Conservation (phyloP, 1,140 invertebrate genomes). For the Orius laevigatus region DNA sequence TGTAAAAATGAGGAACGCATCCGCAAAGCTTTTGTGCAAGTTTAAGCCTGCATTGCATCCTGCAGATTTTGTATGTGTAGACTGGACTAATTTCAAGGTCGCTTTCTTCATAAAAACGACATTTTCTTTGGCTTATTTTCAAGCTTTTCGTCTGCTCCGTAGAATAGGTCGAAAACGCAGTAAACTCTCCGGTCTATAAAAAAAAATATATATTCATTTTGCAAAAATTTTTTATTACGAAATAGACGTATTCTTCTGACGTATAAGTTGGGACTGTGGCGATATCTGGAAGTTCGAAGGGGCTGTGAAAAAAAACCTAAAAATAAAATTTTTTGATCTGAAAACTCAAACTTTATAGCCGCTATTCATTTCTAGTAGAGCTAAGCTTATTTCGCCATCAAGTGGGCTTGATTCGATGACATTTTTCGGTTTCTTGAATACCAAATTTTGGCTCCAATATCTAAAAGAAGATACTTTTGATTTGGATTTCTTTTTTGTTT, state of each 20-base stretch:
- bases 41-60: constrained; percentile 43
- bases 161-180: not conserved
- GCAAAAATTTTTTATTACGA: constrained; percentile 25
- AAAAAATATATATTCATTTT: constrained; percentile 24
- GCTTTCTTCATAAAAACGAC: constrained; percentile 40
- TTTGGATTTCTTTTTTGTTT: too few species aligned
- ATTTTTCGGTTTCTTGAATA: too few species aligned
- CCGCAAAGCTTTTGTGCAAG: constrained; percentile 38
- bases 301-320: constrained; percentile 38
- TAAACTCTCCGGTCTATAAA: constrained; percentile 26
- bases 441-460: too few species aligned
- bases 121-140: constrained; percentile 40
- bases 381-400: too few species aligned
- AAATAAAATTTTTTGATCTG: too few species aligned
- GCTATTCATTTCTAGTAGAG: too few species aligned
- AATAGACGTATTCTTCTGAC: too few species aligned
- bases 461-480: too few species aligned
- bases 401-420: too few species aligned
- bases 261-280: constrained; percentile 18
- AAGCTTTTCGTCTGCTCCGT: constrained; percentile 22
- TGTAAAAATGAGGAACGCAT: constrained; percentile 47
- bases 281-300: constrained; percentile 37
- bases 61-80: constrained; percentile 45
- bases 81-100: constrained; percentile 40
- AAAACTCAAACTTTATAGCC: too few species aligned